Conservation (phyloP, 2,888 invertebrate genomes). For the Esperia sulphurella region DNA sequence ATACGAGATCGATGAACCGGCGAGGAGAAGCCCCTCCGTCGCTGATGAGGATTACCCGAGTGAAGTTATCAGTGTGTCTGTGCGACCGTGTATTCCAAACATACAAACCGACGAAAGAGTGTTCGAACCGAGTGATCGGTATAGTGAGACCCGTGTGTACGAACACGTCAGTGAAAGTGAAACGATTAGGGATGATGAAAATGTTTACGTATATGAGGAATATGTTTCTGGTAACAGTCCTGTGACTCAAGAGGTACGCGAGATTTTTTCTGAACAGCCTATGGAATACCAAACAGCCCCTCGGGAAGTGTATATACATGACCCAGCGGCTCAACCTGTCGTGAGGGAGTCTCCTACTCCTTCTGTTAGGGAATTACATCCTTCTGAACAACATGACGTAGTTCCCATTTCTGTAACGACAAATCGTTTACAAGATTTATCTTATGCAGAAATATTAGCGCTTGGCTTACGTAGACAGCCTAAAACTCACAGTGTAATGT, state of each 20-base stretch:
- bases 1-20: constrained; percentile 13
- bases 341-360: constrained; percentile 13
- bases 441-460: constrained; percentile 86
- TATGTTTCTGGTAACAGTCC: constrained; percentile 11
- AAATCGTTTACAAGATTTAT: constrained; percentile 80
- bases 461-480: constrained; percentile 77
- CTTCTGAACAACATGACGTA: constrained; percentile 33
- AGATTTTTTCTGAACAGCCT: constrained; percentile 25
- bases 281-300: constrained; percentile 28
- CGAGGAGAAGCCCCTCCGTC: constrained; percentile 12
- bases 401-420: constrained; percentile 42
- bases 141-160: constrained; percentile 47
- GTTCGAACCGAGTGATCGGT: constrained; percentile 32
- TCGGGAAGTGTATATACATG: constrained; percentile 15
- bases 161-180: constrained; percentile 61
- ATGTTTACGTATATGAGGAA: constrained; percentile 33
- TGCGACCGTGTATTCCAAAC: constrained; percentile 38
- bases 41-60: constrained; percentile 25
- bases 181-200: constrained; percentile 39
- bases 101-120: constrained; percentile 29
- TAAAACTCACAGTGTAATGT: constrained; percentile 37
- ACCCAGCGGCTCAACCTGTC: constrained; percentile 4
- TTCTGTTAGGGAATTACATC: constrained; percentile 20
- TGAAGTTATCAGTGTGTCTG: constrained; percentile 36
- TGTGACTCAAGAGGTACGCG: constrained; percentile 19